Conservation (phyloP, 1,140 invertebrate species). For the Drosophila suzukii region DNA sequence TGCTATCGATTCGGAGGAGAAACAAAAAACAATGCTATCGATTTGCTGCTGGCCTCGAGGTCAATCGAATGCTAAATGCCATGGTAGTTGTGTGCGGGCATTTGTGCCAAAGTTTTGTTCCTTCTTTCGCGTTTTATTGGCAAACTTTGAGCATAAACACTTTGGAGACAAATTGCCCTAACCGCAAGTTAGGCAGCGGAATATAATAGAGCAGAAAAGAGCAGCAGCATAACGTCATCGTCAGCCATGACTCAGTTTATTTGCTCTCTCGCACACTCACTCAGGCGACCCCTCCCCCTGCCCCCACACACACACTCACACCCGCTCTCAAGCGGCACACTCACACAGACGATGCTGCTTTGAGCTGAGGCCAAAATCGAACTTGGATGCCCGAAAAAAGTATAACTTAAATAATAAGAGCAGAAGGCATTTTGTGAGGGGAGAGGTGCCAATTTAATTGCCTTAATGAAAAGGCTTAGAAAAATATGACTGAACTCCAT, state of each 20-base stretch:
- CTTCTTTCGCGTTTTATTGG: constrained; percentile 47
- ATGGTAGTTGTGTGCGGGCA: constrained; percentile 35
- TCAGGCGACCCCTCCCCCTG: neutral
- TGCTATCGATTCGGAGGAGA: constrained; percentile 41
- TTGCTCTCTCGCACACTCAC: constrained; percentile 30
- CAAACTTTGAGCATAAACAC: constrained; percentile 61
- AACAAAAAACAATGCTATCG: constrained; percentile 43
- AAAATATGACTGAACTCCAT: constrained; percentile 14
- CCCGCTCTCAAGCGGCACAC: constrained; percentile 11
- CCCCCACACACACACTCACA: neutral
- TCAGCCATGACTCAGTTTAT: constrained; percentile 60
- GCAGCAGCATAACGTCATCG: constrained; percentile 64
- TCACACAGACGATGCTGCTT: constrained; percentile 34
- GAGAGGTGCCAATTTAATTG: constrained; percentile 33
- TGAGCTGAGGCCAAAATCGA: constrained; percentile 30
- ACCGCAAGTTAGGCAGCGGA: constrained; percentile 38
- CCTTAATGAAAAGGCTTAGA: constrained; percentile 47
- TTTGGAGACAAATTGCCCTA: constrained; percentile 58
- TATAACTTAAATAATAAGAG: constrained; percentile 34
- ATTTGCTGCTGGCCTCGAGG: constrained; percentile 58
- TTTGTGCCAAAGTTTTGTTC: constrained; percentile 38
- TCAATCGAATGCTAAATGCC: constrained; percentile 55
- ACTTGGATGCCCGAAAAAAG: constrained; percentile 5
- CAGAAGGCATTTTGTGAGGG: neutral
- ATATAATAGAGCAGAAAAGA: constrained; percentile 26